Evolutionary conservation across 2,113 vertebrate species (phyloP), one percentile per base, ranked within the genome.

Genomic region (Caracal caracal): DNA sequence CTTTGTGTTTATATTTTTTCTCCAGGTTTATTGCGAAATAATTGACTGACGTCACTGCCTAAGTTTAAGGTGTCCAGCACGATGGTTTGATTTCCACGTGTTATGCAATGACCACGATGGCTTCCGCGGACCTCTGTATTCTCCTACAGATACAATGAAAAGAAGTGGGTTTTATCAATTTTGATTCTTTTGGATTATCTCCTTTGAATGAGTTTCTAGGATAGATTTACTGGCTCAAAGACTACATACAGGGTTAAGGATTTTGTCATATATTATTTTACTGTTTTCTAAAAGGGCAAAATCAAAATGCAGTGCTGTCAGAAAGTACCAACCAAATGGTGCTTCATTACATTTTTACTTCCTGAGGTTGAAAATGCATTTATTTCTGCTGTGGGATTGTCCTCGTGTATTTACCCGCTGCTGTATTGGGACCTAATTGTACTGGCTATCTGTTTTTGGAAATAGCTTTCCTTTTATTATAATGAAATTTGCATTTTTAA

Each of bases 141-240:
- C 66, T 88, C 65, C 35, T 51, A 59, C 3, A 51, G 40, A 94
- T 63, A 53, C 13, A 37, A 40, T 26, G 20, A 71, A 70, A 70
- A 51, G 28, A 63, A 88, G 51, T 85, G 3, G 78, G 53, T 59
- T 59, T 16, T n/a, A 65, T 70, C 59, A 26, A 47, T 35, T 79
- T 40, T 89, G 56, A 88, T 90, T 79, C 35, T 63, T 94, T 92
- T 78, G 19, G 4, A 4, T 53, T 80, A 59, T 85, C 30, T 61
- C n/a, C 10, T 94, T 93, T 83, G 15, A 22, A 78, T 88, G 73
- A n/a, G 94, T 85, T 93, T 94, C 68, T 95, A 20, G 33, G 28
- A 37, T 56, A 56, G 11, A 73, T 86, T 63, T 88, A 65, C 9
- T 56, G 8, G 33, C 19, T 87, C 22, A n/a, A 83, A 95, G 13